Percentiles rank a stretch among this genome's conserved stretches.
These are phyloP conservation scores for Gastracanthus pulcherrimus DNA, from an alignment of 2,888 invertebrate species.

Conservation along the genomic window DNA sequence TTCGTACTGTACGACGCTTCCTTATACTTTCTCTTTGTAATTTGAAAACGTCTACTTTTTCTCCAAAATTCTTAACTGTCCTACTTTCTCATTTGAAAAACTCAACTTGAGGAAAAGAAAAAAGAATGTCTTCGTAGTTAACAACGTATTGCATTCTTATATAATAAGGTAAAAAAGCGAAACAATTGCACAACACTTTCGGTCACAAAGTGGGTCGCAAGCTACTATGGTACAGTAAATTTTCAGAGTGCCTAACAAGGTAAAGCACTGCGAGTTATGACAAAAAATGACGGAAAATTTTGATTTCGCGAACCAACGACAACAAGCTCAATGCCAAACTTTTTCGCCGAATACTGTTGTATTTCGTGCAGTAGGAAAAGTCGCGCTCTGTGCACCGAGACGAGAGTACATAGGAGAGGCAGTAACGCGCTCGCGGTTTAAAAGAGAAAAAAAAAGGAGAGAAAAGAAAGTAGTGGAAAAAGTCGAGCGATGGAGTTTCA, in stretches of 20 bases:
- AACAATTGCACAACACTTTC: not conserved
- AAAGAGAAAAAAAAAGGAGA: not conserved
- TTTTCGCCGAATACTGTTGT: not conserved
- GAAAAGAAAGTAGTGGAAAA: conserved; percentile 10
- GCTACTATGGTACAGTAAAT: not conserved
- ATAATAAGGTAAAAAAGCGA: not conserved
- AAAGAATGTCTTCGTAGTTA: not conserved
- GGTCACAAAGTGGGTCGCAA: not conserved
- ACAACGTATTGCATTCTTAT: too few relatives aligned
- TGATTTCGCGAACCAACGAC: not conserved
- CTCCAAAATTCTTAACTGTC: too few relatives aligned
- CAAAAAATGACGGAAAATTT: not conserved
- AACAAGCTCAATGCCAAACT: too few relatives aligned
- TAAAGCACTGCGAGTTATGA: not conserved
- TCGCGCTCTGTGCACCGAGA: not conserved
- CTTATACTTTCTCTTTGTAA: too few relatives aligned
- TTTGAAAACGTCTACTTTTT: too few relatives aligned
- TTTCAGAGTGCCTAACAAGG: conserved; percentile 4
- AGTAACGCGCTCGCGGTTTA: not conserved
- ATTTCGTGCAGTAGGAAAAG: not conserved
- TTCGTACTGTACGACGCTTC: too few relatives aligned
- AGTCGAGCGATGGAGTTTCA: conserved; percentile 45
- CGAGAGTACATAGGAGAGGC: not conserved
- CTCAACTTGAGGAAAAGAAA: too few relatives aligned
- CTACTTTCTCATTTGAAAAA: too few relatives aligned